A percentile compares a stretch with the other conserved stretches of the same genome.
Conservation (phyloP, 1,140 invertebrate genomes). For the Pogonomyrmex barbatus region DNA sequence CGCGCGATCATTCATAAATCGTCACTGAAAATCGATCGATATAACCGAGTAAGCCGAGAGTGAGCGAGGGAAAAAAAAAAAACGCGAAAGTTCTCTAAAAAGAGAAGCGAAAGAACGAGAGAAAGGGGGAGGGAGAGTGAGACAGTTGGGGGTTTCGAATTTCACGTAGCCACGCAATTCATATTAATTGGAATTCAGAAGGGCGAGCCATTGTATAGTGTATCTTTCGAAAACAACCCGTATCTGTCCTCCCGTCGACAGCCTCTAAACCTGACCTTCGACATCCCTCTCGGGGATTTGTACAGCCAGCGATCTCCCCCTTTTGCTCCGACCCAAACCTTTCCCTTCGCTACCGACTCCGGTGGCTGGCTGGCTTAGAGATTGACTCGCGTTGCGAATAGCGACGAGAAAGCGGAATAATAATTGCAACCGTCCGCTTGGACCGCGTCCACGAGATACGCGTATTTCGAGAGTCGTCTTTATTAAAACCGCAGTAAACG, state of each 20-base stretch:
- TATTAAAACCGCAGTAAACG: conserved; percentile 38
- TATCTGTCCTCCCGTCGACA: conserved; percentile 58
- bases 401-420: conserved; percentile 35
- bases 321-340: not conserved
- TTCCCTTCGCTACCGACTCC: not conserved
- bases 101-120: conserved; percentile 24
- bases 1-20: conserved; percentile 58
- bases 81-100: not conserved
- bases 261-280: conserved; percentile 70
- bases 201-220: conserved; percentile 64
- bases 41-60: not conserved
- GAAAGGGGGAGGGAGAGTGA: conserved; percentile 51
- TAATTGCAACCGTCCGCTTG: conserved; percentile 52
- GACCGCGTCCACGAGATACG: conserved; percentile 44
- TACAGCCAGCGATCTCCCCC: conserved; percentile 24
- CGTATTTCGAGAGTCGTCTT: conserved; percentile 64
- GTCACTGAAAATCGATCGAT: conserved; percentile 28
- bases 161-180: conserved; percentile 70
- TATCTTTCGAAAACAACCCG: conserved; percentile 73
- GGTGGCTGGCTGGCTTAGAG: conserved; percentile 13
- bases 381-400: not conserved
- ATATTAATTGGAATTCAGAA: conserved; percentile 76
- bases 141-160: conserved; percentile 62
- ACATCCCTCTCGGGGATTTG: conserved; percentile 49
- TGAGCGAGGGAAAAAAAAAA: not conserved